Conservation (phyloP, 1,140 invertebrate genomes). For the Oscheius sp. region DNA sequence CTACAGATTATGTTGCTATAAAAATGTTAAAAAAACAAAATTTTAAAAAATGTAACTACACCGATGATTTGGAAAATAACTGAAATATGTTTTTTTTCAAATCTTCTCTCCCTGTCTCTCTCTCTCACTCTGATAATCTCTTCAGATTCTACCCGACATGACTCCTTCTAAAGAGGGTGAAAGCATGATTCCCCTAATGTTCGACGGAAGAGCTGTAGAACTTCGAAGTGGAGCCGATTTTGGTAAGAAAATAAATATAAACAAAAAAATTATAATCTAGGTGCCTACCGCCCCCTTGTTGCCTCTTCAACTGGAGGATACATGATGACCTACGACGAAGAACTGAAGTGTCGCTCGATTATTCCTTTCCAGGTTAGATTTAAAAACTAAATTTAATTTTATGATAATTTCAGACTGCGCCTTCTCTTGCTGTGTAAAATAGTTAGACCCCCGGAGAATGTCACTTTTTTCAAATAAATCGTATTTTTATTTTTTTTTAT, state of each 20-base stretch:
- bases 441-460: too few relatives aligned
- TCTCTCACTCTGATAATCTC: neutral
- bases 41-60: too few relatives aligned
- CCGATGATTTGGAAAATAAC: too few relatives aligned
- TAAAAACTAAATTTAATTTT: neutral
- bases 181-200: constrained; percentile 32
- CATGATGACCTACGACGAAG: constrained; percentile 31
- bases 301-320: constrained; percentile 26
- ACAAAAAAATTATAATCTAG: neutral
- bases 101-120: too few relatives aligned
- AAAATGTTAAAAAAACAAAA: too few relatives aligned
- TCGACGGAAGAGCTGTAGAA: constrained; percentile 33
- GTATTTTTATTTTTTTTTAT: too few relatives aligned
- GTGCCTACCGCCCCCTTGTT: constrained; percentile 25
- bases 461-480: too few relatives aligned
- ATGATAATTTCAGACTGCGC: constrained; percentile 25
- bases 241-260: neutral
- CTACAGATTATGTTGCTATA: too few relatives aligned
- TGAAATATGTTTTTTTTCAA: too few relatives aligned
- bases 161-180: constrained; percentile 28
- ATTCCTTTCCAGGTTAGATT: constrained; percentile 32
- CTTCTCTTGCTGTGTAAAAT: constrained; percentile 16
- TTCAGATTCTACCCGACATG: constrained; percentile 4
- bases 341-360: constrained; percentile 31
- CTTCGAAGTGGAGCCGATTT: constrained; percentile 18